Conservation (phyloP, 2,888 invertebrate species). For the Anagyrus pseudococci region DNA sequence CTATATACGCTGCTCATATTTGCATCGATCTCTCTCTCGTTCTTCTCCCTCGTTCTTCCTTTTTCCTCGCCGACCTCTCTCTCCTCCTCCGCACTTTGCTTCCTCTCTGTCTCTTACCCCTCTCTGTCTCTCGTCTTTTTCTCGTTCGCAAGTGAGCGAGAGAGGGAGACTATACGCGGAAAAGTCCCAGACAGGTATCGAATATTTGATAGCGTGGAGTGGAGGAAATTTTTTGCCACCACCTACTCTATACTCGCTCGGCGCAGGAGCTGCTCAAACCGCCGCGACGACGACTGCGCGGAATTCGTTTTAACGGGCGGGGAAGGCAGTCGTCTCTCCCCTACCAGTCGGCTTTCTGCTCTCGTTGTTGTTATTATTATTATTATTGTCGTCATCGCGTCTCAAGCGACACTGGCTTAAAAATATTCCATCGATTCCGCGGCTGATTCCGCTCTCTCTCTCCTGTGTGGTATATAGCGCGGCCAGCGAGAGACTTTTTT, state of each 20-base stretch:
- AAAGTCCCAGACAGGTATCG: conserved; percentile 38
- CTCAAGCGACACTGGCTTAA: conserved; percentile 7
- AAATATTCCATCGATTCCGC: conserved; percentile 35
- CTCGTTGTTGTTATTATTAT: conserved; percentile 22
- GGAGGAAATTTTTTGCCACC: conserved; percentile 30
- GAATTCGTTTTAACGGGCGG: conserved; percentile 32
- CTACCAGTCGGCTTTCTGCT: too few species aligned
- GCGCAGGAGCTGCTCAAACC: not conserved
- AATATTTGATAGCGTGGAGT: conserved; percentile 31
- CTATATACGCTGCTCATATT: conserved; percentile 24
- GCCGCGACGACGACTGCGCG: conserved; percentile 7
- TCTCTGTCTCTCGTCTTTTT: conserved; percentile 18
- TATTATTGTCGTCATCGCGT: conserved; percentile 16
- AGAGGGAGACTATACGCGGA: conserved; percentile 11
- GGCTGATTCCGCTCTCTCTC: too few species aligned
- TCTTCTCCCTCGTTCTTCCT: conserved; percentile 9
- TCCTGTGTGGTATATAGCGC: too few species aligned
- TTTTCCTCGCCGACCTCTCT: not conserved
- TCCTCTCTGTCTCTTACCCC: conserved; percentile 4
- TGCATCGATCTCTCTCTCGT: conserved; percentile 32
- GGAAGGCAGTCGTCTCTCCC: too few species aligned
- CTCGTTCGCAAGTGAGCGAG: not conserved
- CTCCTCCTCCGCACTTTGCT: conserved; percentile 1
- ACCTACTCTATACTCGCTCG: too few species aligned
- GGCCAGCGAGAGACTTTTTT: too few species aligned